Evolutionary conservation across 2,888 invertebrate species (phyloP).

Genomic region (Pachydiplax longipennis): DNA sequence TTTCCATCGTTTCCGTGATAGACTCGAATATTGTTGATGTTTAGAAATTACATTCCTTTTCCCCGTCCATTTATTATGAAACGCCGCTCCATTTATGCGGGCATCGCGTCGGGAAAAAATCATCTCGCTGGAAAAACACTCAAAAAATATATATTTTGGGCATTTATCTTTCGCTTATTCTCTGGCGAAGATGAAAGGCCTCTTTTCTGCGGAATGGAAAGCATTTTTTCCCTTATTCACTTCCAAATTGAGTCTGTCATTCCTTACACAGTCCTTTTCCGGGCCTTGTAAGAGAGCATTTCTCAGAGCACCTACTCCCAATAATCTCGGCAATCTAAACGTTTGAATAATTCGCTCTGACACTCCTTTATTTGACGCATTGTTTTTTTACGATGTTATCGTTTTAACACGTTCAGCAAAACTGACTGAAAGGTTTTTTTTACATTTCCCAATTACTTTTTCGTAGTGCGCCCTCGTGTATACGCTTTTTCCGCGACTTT

Average conservation of each 20-base stretch:
- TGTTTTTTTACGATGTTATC: too few species aligned
- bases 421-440: too few species aligned
- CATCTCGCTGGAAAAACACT: neutral
- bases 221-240: neutral
- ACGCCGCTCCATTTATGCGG: neutral
- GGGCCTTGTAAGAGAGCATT: neutral
- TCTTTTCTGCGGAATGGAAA: constrained; percentile 13
- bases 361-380: too few species aligned
- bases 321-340: neutral
- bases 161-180: neutral
- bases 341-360: too few species aligned
- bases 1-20: neutral
- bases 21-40: neutral
- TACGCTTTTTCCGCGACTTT: too few species aligned
- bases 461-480: too few species aligned
- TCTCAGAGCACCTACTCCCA: neutral
- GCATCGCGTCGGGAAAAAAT: neutral
- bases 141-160: neutral
- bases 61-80: neutral
- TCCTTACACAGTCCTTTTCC: neutral
- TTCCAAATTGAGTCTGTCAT: constrained; percentile 25
- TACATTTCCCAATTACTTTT: too few species aligned
- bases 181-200: constrained; percentile 5
- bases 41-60: neutral
- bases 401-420: too few species aligned